Percentiles rank a stretch among this genome's conserved stretches.
These are phyloP conservation scores for Sebastolobus altivelis DNA, from an alignment of 2,797 vertebrate species.

Conservation along the genomic window DNA sequence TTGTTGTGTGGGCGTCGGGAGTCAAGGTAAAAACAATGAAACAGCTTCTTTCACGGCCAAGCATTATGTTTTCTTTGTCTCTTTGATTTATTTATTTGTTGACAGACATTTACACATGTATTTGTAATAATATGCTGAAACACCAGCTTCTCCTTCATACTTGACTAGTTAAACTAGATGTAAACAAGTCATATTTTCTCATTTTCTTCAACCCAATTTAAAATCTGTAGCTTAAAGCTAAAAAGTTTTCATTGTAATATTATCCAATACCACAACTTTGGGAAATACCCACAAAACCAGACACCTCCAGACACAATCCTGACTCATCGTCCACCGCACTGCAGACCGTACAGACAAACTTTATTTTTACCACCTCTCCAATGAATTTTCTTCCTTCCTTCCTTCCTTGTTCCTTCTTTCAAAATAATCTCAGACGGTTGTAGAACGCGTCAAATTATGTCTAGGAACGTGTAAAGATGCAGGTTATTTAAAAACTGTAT, in stretches of 20 bases:
- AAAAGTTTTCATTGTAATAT: neutral
- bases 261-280: slow-evolving; percentile 38
- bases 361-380: slow-evolving; percentile 62
- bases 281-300: slow-evolving; percentile 75
- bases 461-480: slow-evolving; percentile 3
- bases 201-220: neutral
- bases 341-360: slow-evolving; percentile 52
- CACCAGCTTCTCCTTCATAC: neutral
- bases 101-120: neutral
- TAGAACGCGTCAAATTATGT: slow-evolving; percentile 35
- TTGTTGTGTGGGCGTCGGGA: slow-evolving; percentile 49
- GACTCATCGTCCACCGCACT: slow-evolving; percentile 65
- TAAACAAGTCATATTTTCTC: neutral
- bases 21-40: slow-evolving; percentile 38
- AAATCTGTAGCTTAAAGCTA: neutral
- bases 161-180: neutral
- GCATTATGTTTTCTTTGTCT: neutral
- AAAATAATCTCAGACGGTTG: slow-evolving; percentile 56
- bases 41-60: slow-evolving; percentile 22
- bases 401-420: slow-evolving; percentile 59
- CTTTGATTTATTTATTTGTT: neutral
- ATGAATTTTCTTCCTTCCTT: slow-evolving; percentile 73
- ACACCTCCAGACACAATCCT: slow-evolving; percentile 70
- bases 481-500: slow-evolving; percentile 33
- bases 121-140: neutral